Evolutionary conservation across 2,888 invertebrate species (phyloP), one percentile per base, ranked within the genome.

Genomic region (Himalopsyche japonica): DNA sequence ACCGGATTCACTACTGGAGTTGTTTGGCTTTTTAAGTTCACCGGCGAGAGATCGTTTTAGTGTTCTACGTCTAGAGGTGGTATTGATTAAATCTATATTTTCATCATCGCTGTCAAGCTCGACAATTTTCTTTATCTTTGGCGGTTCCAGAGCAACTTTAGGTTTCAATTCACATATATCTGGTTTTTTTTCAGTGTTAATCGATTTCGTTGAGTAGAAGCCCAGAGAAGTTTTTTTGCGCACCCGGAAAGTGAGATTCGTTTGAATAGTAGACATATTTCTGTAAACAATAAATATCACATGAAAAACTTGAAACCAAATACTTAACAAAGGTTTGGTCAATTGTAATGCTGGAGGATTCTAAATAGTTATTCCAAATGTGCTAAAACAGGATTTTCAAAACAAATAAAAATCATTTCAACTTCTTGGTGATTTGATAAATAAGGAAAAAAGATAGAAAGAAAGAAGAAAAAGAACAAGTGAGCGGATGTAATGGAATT

Each of bases 181-280:
- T 32, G 34, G 24, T 6, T 48, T 18, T 18, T 24, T 57, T 34
- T 82, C 76, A 5, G 80, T n/a, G n/a, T 20, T n/a, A 8, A 80
- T 82, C 24, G 43, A n/a, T 79, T 87, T 87, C 1, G 81, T 34
- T 0, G 86, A 70, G 76, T 87, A 87, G 70, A 87, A 87, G 12
- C 48, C 80, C 80, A 88, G 84, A 86, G 89, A 88, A 5, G 90
- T 89, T 86, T 90, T 92, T 87, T 93, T 93, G 15, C 92, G 90
- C 34, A 91, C 89, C 87, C 90, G 91, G 87, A 93, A 94, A 10
- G 92, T 90, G 84, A 93, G 91, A 1, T 90, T 90, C 48, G 90
- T 90, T 88, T 93, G 93, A 20, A 91, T 88, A 37, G 90, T 89
- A 81, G 92, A 89, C 92, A 92, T 92, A 91, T 91, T 70, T 70